Percentiles rank a stretch among this genome's conserved stretches.
Conservation (phyloP, 2,113 vertebrate genomes). For the Onychostruthus taczanowskii region DNA sequence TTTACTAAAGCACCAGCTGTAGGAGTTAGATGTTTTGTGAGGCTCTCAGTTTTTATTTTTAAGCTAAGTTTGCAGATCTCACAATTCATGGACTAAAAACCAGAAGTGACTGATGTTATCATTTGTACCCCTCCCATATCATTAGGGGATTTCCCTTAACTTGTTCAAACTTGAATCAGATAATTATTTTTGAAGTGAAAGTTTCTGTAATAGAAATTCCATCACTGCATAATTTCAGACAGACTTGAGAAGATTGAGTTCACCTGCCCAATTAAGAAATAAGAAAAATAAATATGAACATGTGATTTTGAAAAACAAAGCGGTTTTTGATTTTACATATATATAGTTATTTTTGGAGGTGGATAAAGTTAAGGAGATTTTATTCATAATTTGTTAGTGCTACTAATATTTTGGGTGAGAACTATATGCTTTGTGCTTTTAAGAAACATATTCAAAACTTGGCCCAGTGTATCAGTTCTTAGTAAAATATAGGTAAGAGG, state of each 20-base stretch:
- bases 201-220: neutral
- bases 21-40: neutral
- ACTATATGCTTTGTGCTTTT: neutral
- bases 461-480: neutral
- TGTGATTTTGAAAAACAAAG: neutral
- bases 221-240: neutral
- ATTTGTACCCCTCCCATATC: neutral
- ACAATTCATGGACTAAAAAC: neutral
- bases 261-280: neutral
- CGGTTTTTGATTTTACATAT: fast-evolving
- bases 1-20: neutral
- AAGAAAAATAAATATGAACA: neutral
- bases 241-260: neutral
- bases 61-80: neutral
- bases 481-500: neutral
- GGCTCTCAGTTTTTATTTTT: neutral
- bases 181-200: neutral
- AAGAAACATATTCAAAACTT: neutral
- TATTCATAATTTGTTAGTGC: neutral
- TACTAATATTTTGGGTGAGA: neutral
- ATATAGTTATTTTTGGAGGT: neutral
- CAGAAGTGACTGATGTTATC: neutral
- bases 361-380: neutral
- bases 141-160: neutral
- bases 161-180: neutral